Conservation (phyloP, 2,797 vertebrate genomes). For the Acomys russatus region DNA sequence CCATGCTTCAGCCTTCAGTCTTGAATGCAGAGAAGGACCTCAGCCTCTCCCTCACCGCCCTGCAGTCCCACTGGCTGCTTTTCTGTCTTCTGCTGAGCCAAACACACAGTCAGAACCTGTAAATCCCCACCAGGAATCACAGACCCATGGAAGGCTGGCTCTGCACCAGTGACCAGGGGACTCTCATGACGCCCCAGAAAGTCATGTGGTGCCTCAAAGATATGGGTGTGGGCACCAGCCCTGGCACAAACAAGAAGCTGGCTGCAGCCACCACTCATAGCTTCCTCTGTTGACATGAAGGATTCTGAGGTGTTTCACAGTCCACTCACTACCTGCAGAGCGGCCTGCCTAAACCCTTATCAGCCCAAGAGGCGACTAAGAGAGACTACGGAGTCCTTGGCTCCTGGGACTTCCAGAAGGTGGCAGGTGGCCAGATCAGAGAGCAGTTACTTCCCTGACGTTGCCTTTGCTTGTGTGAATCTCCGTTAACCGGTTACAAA, state of each 20-base stretch:
- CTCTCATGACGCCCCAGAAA: neutral
- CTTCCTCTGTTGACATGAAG: neutral
- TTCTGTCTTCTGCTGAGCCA: neutral
- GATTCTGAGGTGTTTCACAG: neutral
- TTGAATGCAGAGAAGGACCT: too few species aligned
- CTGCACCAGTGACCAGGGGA: neutral
- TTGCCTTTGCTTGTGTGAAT: neutral
- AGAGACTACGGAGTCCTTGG: rapidly evolving
- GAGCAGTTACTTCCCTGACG: rapidly evolving
- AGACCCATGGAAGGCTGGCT: neutral
- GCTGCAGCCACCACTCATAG: rapidly evolving
- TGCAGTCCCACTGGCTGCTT: rapidly evolving
- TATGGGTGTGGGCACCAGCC: rapidly evolving
- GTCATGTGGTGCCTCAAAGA: neutral
- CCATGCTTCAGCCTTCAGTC: neutral
- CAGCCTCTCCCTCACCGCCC: neutral
- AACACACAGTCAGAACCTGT: neutral
- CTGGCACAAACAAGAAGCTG: rapidly evolving
- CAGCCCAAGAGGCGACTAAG: neutral
- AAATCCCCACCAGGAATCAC: neutral
- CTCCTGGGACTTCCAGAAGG: neutral
- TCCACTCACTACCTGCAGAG: neutral
- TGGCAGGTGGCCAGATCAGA: rapidly evolving
- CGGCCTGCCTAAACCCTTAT: neutral
- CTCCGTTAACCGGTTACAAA: neutral